Base-by-base conservation (phyloP, 2,888 invertebrate genomes). In the Miltochrista miniata region DNA sequence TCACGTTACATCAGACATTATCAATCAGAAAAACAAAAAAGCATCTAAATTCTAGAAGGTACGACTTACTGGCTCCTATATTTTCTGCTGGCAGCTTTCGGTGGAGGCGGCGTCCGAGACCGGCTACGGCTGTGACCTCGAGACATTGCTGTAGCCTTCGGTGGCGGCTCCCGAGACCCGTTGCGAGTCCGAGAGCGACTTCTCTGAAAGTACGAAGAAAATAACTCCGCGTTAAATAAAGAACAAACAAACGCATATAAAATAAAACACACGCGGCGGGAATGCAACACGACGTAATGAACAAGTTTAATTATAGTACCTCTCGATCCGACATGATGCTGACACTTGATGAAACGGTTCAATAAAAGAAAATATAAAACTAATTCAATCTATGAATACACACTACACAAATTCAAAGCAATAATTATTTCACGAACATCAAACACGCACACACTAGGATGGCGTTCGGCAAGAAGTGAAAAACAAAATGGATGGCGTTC, bases 41-140 rank as follows among this genome's bases (percentile, higher is more conserved):
- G 45, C 48, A 39, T 46, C 36, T 42, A 50, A 12, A 50, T 44
- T 54, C 44, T 52, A 49, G 34, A 37, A 31, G 47, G 45, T 5
- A 43, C 49, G 59, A 86, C 90, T 87, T 74, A 92, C 92, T 90
- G 90, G 83, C 87, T 90, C 61, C 90, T 85, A 66, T 92, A 92
- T 78, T 92, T 92, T 66, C 90, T 84, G 72, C 76, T 83, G 7
- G 87, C 68, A 30, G 86, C 69, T 85, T 91, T 90, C 73, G 90
- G 92, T 82, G 90, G 90, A 72, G 91, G 90, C 75, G 90, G 90
- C 76, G 91, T 90, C 68, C 90, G 76, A 36, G 91, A 91, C 87
- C 92, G 91, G 89, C 90, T 92, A 70, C 91, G 77, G 72, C 88
- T 91, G 61, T 89, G 88, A 18, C 88, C 90, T 41, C 91, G 81